Evolutionary conservation across 2,888 invertebrate genomes (phyloP), one percentile per base, ranked within the genome.

Genomic region (Drosophila birchii): DNA sequence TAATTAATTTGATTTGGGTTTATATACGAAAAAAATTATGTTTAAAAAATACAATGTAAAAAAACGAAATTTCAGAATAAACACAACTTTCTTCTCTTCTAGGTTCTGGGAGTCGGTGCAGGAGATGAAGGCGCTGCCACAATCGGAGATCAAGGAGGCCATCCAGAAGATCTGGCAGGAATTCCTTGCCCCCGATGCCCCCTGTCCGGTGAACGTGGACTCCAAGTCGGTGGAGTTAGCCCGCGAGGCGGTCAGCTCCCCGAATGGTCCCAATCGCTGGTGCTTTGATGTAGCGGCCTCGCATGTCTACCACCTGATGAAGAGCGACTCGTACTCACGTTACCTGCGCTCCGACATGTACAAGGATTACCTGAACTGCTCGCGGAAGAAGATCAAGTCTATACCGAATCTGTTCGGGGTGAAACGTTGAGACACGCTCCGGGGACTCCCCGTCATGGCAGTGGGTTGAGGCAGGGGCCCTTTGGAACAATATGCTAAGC

Each of bases 231-330:
- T 96, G 91, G 98, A 98, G 91, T 93, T 95, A 67, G 97, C 97
- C 1, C 95, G 96, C 88, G 95, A 95, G 88, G 97, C 97, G 88
- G 94, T 97, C 92, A 91, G 90, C 63, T 90, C 92, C 2, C 80
- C 91, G 6, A 95, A 95, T 83, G 95, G 95, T 75, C 96, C 97
- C 0, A 98, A 98, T 92, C 94, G 98, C 87, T 98, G 98, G 95
- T 97, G 97, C 89, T 99, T 99, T 93, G 99, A 99, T 91, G 97
- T 98, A 91, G 99, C 99, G 61, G 98, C 98, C 93, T 98, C 98
- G 9, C 99, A 99, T 93, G 99, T 99, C 43, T 99, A 99, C 93
- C 98, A 99, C 91, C 94, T 99, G 85, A 99, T 99, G 99, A 99
- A 99, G 92, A 98, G 98, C 79, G 99, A 99, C 93, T 98, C 98